Percentiles rank a stretch among this genome's conserved stretches.
Evolutionary conservation across 2,797 vertebrate genomes (phyloP).

Genomic region (Enteromius treurensis): DNA sequence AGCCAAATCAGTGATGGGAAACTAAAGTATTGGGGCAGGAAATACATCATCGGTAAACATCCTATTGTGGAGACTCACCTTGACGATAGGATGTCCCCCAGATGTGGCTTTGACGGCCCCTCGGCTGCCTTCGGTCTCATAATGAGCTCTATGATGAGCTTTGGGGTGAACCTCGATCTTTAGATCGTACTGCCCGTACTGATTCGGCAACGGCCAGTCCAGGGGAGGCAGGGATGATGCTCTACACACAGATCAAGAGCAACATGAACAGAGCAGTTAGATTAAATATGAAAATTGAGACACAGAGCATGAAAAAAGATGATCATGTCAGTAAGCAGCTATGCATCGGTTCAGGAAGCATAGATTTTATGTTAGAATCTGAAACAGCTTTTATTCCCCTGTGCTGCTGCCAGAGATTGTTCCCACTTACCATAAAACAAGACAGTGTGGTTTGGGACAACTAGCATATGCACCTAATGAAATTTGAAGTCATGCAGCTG

Average conservation of each 20-base stretch:
- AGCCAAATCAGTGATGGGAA: not conserved
- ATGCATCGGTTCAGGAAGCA: not conserved
- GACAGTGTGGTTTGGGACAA: not conserved
- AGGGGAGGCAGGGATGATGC: slow-evolving; percentile 95
- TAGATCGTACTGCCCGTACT: slow-evolving; percentile 93
- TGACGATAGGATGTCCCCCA: slow-evolving; percentile 94
- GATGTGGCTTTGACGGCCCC: slow-evolving; percentile 95
- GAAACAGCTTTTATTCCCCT: not conserved
- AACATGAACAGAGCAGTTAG: slow-evolving; percentile 28
- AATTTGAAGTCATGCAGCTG: not conserved
- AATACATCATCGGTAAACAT: slow-evolving; percentile 25
- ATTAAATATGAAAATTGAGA: not conserved
- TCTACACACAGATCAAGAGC: slow-evolving; percentile 76
- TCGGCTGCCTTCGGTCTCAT: slow-evolving; percentile 98
- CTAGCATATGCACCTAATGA: not conserved
- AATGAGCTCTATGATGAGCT: slow-evolving; percentile 97
- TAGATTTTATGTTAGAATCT: not conserved
- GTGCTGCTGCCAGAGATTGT: not conserved
- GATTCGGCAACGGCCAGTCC: slow-evolving; percentile 95
- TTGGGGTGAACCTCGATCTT: slow-evolving; percentile 99
- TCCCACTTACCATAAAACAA: not conserved
- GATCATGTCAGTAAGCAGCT: not conserved
- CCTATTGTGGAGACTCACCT: slow-evolving; percentile 80
- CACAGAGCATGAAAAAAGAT: not conserved
- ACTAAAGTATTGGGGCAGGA: not conserved